A percentile compares a stretch with the other conserved stretches of the same genome.
Evolutionary conservation across 1,140 invertebrate species (phyloP).

Genomic region (Rhopalosiphum maidis): DNA sequence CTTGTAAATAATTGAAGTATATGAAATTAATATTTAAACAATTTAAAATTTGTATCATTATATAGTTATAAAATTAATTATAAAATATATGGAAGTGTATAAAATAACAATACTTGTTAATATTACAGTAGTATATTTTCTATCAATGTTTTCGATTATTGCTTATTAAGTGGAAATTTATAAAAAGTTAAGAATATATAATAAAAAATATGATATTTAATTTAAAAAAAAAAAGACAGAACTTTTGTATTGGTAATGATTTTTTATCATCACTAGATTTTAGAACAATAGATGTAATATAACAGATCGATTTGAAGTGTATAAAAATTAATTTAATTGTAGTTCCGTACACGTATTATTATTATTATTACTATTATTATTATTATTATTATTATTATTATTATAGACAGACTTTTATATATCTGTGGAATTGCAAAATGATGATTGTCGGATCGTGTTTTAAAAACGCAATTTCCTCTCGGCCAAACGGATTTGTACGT

Average conservation of each 20-base stretch:
- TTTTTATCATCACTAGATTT: neutral
- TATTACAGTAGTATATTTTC: neutral
- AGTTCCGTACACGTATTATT: neutral
- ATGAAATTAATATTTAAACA: no score
- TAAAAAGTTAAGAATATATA: no score
- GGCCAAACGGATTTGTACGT: slow-evolving; percentile 8
- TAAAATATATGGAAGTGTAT: neutral
- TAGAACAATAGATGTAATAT: neutral
- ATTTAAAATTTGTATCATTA: no score
- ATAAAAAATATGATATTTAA: no score
- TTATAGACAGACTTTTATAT: neutral
- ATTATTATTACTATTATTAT: neutral
- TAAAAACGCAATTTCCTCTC: slow-evolving; percentile 37
- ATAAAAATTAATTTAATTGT: neutral
- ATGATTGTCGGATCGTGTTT: slow-evolving; percentile 8
- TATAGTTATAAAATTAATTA: no score
- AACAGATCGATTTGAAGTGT: neutral
- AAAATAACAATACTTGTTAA: neutral
- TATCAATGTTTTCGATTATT: neutral
- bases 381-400: neutral
- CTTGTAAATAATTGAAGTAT: no score
- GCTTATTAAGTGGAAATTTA: neutral
- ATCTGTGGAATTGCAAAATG: neutral
- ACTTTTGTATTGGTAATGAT: no score
- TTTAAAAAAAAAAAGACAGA: no score